Evolutionary conservation across 1,140 invertebrate genomes (phyloP).

Genomic region (Araneus ventricosus): DNA sequence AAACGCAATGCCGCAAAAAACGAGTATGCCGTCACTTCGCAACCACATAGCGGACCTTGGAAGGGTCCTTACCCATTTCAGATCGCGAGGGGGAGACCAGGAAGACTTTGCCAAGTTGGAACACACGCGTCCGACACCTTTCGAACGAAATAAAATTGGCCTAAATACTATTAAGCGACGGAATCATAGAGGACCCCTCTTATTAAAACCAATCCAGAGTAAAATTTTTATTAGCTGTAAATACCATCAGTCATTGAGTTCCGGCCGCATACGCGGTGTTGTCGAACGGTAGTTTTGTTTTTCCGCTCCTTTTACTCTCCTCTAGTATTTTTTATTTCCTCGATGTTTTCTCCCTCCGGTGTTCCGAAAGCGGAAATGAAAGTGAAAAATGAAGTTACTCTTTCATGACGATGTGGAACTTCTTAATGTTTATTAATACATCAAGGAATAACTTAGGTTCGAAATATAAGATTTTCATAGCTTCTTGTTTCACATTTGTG

Average conservation of each 20-base stretch:
- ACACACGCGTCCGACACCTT: not conserved
- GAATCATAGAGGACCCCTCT: not conserved
- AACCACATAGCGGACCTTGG: conserved; percentile 38
- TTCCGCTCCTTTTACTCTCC: not conserved
- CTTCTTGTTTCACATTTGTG: too few relatives aligned
- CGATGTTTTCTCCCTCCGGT: conserved; percentile 11
- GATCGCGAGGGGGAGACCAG: conserved; percentile 25
- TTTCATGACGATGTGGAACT: not conserved
- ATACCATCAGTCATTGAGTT: not conserved
- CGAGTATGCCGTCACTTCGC: conserved; percentile 2
- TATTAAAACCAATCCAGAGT: not conserved
- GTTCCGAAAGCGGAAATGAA: conserved; percentile 28
- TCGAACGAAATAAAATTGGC: not conserved
- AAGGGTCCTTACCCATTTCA: conserved; percentile 31
- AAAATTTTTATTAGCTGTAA: not conserved
- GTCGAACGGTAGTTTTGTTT: conserved; percentile 12
- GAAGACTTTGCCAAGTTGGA: conserved; percentile 8
- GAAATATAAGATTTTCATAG: too few relatives aligned
- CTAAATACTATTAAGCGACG: not conserved
- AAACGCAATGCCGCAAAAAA: not conserved
- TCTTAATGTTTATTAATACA: too few relatives aligned
- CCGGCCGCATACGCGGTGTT: not conserved
- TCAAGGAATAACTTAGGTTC: too few relatives aligned
- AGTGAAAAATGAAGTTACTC: not conserved
- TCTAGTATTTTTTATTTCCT: not conserved